Conservation (phyloP, 1,140 invertebrate species). For the Scaptomyza graminum region DNA sequence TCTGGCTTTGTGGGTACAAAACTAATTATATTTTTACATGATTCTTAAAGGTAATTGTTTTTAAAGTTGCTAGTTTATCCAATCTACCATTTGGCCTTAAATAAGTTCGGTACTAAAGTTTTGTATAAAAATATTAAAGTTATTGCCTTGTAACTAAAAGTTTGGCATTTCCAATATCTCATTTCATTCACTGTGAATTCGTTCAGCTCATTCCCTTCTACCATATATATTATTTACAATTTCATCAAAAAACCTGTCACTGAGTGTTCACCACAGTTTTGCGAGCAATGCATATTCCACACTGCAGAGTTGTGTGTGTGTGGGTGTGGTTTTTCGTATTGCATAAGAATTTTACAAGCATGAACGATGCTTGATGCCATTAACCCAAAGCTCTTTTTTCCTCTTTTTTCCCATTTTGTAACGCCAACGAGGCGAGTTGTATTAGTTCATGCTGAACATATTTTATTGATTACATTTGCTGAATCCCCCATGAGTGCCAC, state of each 20-base stretch:
- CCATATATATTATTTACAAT: slow-evolving; percentile 1
- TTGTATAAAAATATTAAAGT: too few relatives aligned
- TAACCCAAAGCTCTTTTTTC: slow-evolving; percentile 19
- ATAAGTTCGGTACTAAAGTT: too few relatives aligned
- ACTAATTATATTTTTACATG: too few relatives aligned
- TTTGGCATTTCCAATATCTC: too few relatives aligned
- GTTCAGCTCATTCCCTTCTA: too few relatives aligned
- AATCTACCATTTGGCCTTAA: too few relatives aligned
- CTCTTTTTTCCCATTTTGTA: neutral
- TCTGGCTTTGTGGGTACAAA: too few relatives aligned
- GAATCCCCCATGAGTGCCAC: slow-evolving; percentile 18
- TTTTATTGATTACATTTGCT: slow-evolving; percentile 77
- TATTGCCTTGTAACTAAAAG: too few relatives aligned
- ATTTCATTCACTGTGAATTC: too few relatives aligned
- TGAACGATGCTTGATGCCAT: slow-evolving; percentile 27
- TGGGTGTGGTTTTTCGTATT: neutral
- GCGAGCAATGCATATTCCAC: slow-evolving; percentile 7
- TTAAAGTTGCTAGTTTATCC: too few relatives aligned
- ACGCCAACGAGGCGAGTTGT: slow-evolving; percentile 29
- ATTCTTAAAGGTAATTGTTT: too few relatives aligned
- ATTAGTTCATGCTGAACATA: slow-evolving; percentile 68
- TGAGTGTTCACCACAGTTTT: slow-evolving; percentile 16
- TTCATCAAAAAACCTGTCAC: neutral
- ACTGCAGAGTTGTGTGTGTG: neutral
- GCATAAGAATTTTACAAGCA: slow-evolving; percentile 19